These are phyloP conservation scores for Prorops nasuta DNA, from an alignment of 1,140 invertebrate genomes.

Conservation along the genomic window DNA sequence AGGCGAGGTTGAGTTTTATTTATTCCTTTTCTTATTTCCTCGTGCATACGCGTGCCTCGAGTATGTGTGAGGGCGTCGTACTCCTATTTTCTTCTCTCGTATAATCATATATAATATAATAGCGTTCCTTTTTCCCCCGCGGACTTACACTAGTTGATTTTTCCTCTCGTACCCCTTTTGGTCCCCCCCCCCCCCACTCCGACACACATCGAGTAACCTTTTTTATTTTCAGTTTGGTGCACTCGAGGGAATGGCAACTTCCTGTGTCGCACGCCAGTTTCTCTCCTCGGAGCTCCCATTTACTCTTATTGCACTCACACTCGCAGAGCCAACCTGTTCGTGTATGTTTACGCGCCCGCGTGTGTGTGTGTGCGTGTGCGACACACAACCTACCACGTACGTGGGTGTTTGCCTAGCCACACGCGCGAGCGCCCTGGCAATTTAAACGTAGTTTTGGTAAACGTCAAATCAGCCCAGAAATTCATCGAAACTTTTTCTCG, in stretches of 20 bases:
- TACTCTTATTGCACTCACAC: too few species aligned
- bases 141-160: too few species aligned
- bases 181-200: neutral
- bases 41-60: neutral
- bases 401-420: conserved; percentile 9
- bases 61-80: neutral
- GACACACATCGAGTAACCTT: too few species aligned
- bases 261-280: conserved; percentile 14
- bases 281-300: too few species aligned
- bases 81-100: neutral
- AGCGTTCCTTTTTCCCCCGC: too few species aligned
- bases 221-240: too few species aligned
- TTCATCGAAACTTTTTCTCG: too few species aligned
- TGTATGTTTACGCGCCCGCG: neutral
- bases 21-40: neutral
- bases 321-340: too few species aligned
- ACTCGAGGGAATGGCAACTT: conserved; percentile 25
- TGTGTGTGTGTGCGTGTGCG: neutral
- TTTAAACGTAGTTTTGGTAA: conserved; percentile 16
- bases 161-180: too few species aligned
- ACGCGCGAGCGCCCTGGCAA: conserved; percentile 8
- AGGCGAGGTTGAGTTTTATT: conserved; percentile 30
- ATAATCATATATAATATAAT: neutral
- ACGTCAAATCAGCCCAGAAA: too few species aligned
- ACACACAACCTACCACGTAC: too few species aligned